Evolutionary conservation across 1,140 invertebrate genomes (phyloP).

Genomic region (Amyelois transitella): DNA sequence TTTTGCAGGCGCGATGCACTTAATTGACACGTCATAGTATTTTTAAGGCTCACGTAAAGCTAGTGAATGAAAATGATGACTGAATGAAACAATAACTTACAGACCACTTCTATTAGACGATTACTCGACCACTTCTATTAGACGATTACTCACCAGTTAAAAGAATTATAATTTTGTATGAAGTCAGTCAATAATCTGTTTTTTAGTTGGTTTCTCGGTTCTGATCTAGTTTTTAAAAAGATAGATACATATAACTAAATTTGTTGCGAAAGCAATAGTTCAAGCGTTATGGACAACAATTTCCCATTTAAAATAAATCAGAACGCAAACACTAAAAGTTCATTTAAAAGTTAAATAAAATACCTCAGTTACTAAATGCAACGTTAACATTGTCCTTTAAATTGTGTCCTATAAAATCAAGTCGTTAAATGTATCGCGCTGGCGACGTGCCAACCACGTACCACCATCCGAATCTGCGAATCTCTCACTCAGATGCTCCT

Average conservation of each 20-base stretch:
- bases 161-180: too few species aligned
- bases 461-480: conserved; percentile 44
- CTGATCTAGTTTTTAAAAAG: too few species aligned
- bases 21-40: conserved; percentile 29
- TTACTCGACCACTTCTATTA: too few species aligned
- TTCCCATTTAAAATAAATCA: not conserved
- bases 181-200: too few species aligned
- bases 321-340: not conserved
- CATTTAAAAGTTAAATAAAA: not conserved
- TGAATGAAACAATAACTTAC: too few species aligned
- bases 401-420: conserved; percentile 64
- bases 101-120: too few species aligned
- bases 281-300: too few species aligned
- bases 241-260: too few species aligned
- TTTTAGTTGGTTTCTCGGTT: too few species aligned
- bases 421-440: conserved; percentile 62
- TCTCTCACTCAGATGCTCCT: conserved; percentile 43
- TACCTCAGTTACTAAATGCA: not conserved
- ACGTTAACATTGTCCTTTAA: conserved; percentile 15
- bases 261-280: too few species aligned
- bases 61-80: too few species aligned
- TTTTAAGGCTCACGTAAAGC: not conserved
- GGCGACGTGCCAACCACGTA: conserved; percentile 48
- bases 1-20: conserved; percentile 29
- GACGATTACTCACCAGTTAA: too few species aligned